Evolutionary conservation across 2,797 vertebrate species (phyloP).

Genomic region (Galaxias olidus): DNA sequence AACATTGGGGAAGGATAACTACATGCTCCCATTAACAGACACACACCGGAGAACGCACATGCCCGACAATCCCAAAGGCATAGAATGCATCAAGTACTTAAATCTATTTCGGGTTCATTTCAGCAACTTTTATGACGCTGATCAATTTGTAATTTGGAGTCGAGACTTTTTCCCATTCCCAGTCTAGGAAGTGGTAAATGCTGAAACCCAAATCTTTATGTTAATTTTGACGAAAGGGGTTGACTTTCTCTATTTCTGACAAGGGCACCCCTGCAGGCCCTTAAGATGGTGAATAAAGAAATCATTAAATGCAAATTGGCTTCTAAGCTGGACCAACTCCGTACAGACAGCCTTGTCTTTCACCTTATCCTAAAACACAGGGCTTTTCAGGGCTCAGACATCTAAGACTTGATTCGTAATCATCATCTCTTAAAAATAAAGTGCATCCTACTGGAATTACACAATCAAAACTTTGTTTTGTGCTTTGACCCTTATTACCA

Average conservation of each 20-base stretch:
- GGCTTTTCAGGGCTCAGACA: conserved; percentile 56
- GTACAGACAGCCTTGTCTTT: conserved; percentile 58
- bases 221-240: neutral
- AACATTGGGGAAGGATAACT: conserved; percentile 20
- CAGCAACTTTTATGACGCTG: no score
- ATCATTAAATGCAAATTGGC: conserved; percentile 72
- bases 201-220: no score
- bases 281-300: conserved; percentile 52
- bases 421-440: conserved; percentile 75
- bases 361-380: conserved; percentile 71
- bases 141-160: no score
- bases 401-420: no score
- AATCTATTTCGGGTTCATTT: no score
- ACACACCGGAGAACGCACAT: no score
- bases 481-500: conserved; percentile 46
- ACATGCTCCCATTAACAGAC: no score
- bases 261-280: conserved; percentile 49
- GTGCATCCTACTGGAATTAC: conserved; percentile 70
- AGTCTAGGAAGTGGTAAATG: no score
- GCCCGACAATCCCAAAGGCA: no score
- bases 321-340: conserved; percentile 67
- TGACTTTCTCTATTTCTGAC: conserved; percentile 12
- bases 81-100: no score
- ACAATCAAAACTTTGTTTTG: conserved; percentile 77
- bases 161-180: no score